phyloP scores from a whole-genome alignment of 2,797 vertebrate genomes.

The Falco columbarius region DNA sequence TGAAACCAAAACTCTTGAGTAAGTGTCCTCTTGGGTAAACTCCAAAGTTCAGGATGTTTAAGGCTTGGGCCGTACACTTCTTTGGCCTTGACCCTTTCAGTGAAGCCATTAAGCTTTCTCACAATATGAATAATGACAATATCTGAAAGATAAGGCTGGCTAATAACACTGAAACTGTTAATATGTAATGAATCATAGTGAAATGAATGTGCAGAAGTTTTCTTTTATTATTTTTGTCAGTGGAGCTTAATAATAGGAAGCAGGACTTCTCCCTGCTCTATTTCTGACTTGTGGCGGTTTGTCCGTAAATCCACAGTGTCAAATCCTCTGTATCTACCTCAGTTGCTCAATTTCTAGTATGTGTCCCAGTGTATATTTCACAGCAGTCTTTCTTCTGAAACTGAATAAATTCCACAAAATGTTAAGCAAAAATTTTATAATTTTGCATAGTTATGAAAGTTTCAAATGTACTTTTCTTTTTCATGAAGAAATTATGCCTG shows the following conservation, averaged over 20 bases:
- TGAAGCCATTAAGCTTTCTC: background rate
- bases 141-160: background rate
- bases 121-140: background rate
- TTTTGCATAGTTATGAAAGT: background rate
- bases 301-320: background rate
- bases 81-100: background rate
- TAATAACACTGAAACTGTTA: slow-evolving; percentile 19
- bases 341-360: background rate
- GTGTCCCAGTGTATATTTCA: background rate
- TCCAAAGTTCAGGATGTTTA: background rate
- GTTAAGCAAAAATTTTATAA: background rate
- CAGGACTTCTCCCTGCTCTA: background rate
- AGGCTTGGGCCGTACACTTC: background rate
- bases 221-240: background rate
- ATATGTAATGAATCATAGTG: background rate
- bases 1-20: background rate
- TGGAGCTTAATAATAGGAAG: background rate
- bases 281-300: background rate
- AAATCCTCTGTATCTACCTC: background rate
- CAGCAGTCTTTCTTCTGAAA: background rate
- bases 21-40: background rate
- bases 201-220: background rate
- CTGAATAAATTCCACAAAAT: background rate
- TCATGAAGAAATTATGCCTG: background rate
- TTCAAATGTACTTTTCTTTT: background rate